Evolutionary conservation across 92 coral and sea anemone genomes (phyloP), one percentile per base, ranked within the genome.

Genomic region (Galaxea fascicularis): DNA sequence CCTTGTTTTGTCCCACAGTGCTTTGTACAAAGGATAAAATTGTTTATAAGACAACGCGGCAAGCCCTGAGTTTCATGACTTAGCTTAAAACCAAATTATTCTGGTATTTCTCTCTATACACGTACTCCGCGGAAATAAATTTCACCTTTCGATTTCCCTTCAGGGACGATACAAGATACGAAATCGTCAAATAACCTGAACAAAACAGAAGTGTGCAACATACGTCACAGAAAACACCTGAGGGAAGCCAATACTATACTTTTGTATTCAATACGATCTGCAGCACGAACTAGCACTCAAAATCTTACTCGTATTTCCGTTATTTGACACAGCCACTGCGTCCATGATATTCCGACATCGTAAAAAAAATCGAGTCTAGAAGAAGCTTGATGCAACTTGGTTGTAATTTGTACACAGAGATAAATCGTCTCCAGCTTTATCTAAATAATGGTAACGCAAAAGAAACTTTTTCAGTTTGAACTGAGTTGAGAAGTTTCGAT

Each of bases 211-310:
- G 45, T 16, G 68, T 78, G 52, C 44, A 15, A 26, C 3, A 17
- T 41, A 69, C 77, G 85, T 69, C 77, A 81, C 58, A 22, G 54
- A 49, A 64, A 54, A 49, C 74, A 77, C 39, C 71, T 45, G 82
- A 77, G 62, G 41, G 77, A 52, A 31, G n/a, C 82, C 56, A 6
- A 24, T 45, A 25, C 28, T 44, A 0, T 65, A 17, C 54, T 65
- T 29, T 22, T 67, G 12, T 35, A 71, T 68, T 81, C 85, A 68
- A 56, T n/a, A 15, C 57, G 12, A 3, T 16, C 59, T 8, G 27
- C 44, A 45, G 39, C 65, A 65, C 45, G 73, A 52, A 71, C 56
- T 45, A 52, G 67, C 27, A 25, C n/a, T 79, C 11, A 30, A 59
- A 20, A 30, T 56, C 65, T 57, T 53, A 12, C 22, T 18, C 63